Conservation (phyloP, 2,113 vertebrate genomes). For the Nymphicus hollandicus region DNA sequence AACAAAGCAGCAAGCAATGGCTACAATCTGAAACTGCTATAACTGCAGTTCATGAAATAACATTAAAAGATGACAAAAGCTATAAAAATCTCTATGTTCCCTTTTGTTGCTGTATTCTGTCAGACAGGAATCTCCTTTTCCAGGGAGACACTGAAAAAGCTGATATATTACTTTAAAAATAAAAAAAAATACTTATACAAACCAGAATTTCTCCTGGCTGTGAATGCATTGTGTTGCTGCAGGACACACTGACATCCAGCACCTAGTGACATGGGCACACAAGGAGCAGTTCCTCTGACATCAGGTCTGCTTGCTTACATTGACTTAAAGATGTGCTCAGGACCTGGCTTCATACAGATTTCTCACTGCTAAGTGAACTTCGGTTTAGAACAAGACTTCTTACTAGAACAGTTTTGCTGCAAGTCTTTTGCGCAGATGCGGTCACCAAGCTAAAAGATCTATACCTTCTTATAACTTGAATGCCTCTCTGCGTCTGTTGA, state of each 20-base stretch:
- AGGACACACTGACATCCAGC: not conserved
- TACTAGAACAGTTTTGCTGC: not conserved
- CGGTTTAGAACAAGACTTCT: not conserved
- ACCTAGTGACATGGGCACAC: not conserved
- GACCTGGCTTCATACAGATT: not conserved
- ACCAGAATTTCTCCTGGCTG: not conserved
- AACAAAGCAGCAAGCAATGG: conserved; percentile 23
- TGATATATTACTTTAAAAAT: not conserved
- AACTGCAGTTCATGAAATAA: conserved; percentile 28
- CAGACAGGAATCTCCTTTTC: not conserved
- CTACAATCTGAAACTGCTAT: not conserved
- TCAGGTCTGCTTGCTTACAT: not conserved
- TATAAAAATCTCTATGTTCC: not conserved
- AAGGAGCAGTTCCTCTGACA: not conserved
- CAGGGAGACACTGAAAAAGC: not conserved
- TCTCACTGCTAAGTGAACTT: not conserved
- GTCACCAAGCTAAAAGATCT: not conserved
- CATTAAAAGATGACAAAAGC: conserved; percentile 56
- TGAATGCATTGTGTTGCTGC: not conserved
- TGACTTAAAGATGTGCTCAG: not conserved
- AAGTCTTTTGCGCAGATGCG: not conserved
- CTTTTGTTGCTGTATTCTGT: conserved; percentile 12
- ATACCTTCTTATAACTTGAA: not conserved
- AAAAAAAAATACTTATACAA: not conserved
- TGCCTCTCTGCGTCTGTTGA: fast-evolving